phyloP scores from a whole-genome alignment of 1,140 invertebrate genomes.

The Brevipalpus yothersi region DNA sequence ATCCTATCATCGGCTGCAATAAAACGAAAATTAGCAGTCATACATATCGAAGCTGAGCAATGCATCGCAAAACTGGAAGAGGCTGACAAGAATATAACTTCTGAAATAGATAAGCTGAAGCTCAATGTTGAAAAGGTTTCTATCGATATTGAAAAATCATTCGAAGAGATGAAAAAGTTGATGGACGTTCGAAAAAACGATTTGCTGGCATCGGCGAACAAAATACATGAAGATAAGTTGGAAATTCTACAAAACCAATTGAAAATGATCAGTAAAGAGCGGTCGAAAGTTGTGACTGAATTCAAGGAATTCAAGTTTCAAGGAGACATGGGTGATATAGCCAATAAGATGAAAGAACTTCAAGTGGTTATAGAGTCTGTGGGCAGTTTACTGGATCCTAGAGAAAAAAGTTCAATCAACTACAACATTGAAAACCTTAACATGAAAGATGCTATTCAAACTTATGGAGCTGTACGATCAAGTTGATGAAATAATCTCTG shows the following conservation, averaged over 20 bases:
- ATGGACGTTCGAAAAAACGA: conserved; percentile 48
- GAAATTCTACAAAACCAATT: conserved; percentile 66
- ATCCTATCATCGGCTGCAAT: conserved; percentile 87
- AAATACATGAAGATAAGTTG: conserved; percentile 49
- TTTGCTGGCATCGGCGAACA: conserved; percentile 36
- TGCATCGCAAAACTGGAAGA: conserved; percentile 57
- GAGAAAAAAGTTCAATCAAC: conserved; percentile 66
- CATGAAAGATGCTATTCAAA: no score
- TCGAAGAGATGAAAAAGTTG: conserved; percentile 44
- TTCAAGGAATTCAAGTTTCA: conserved; percentile 66
- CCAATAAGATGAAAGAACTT: conserved; percentile 56
- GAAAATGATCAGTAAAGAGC: conserved; percentile 50
- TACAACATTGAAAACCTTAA: no score
- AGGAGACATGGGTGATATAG: no score
- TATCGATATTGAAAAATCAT: conserved; percentile 30
- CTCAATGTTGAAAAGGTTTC: conserved; percentile 30
- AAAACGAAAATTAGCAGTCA: conserved; percentile 83
- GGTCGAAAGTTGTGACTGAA: conserved; percentile 60
- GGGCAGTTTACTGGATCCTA: conserved; percentile 48
- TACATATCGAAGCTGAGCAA: conserved; percentile 78
- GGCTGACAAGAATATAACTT: conserved; percentile 44
- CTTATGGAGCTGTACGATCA: no score
- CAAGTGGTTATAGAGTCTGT: conserved; percentile 60
- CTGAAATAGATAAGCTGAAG: conserved; percentile 35
- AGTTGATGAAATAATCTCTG: no score